Evolutionary conservation across 2,113 vertebrate species (phyloP), one percentile per base, ranked within the genome.

Genomic region (Gorilla gorilla): DNA sequence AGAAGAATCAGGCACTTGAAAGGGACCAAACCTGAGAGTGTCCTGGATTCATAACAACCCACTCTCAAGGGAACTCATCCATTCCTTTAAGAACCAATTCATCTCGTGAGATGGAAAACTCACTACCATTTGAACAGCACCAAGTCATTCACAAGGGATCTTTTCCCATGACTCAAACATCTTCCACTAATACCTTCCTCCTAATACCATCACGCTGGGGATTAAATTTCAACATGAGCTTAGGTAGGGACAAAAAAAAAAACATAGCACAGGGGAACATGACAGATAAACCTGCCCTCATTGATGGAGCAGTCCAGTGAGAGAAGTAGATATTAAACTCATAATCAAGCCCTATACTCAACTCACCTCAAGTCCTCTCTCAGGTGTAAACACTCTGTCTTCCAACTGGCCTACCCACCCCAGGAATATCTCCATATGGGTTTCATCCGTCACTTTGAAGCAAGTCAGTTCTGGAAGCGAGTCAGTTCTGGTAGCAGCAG

Each of bases 381-480:
- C 68, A 23, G 13, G 12, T 10, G 43, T 25, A 6, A 72, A 17
- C 1, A 2, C 12, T 35, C 43, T 32, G 48, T 50, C 6, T 78
- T 30, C n/a, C 50, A 61, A 0, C 23, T 70, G 57, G 23, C 59
- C 38, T 14, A 7, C 35, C 45, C 10, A 0, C 40, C 1, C 12
- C 13, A 11, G 55, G 14, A 8, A 9, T 8, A 23, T 27, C 45
- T 68, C 48, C 0, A 0, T 0, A 20, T 6, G 32, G 3, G 5
- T 12, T 55, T 45, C 40, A 50, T 30, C 8, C 3, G 1, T 22
- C 11, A 12, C 57, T 57, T 45, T 23, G 68, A 75, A 66, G 13
- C 48, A 4, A 10, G 50, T n/a, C 70, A 64, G 75, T 2, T 45
- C 23, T 9, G 9, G 9, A 75, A 66, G 14, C 48, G 5, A 10